Evolutionary conservation across 2,113 vertebrate genomes (phyloP).

Genomic region (Onychostoma macrolepis): DNA sequence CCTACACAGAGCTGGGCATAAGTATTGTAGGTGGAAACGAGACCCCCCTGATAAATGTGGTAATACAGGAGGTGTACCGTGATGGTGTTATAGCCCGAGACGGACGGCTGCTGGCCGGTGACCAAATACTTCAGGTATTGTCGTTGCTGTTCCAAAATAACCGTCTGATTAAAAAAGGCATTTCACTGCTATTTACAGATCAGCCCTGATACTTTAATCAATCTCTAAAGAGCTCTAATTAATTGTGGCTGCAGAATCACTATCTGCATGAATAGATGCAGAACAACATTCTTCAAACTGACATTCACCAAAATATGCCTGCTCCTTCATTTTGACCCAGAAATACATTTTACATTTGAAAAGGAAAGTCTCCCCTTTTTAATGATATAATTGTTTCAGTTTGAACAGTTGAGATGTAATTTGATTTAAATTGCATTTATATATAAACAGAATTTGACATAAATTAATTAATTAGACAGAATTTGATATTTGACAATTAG

Average conservation of each 20-base stretch:
- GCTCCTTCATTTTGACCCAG: background rate
- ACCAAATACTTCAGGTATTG: constrained; percentile 94
- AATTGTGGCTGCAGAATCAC: constrained; percentile 3
- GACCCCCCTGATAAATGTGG: constrained; percentile 96
- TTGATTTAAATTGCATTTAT: background rate
- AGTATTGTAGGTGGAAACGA: constrained; percentile 97
- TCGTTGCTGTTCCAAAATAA: background rate
- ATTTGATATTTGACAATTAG: too few relatives aligned
- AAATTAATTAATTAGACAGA: too few relatives aligned
- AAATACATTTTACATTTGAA: background rate
- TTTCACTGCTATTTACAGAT: constrained; percentile 32
- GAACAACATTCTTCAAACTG: constrained; percentile 3
- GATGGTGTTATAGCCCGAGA: constrained; percentile 95
- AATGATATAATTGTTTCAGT: background rate
- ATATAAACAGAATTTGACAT: too few relatives aligned
- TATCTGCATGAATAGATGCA: background rate
- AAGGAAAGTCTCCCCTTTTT: background rate
- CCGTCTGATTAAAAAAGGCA: background rate
- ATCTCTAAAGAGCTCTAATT: background rate
- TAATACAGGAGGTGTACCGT: constrained; percentile 97
- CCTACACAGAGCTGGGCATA: constrained; percentile 94
- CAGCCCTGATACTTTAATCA: constrained; percentile 21
- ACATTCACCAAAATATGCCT: background rate
- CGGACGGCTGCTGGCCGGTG: constrained; percentile 93
- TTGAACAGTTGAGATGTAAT: background rate